Conservation (phyloP, 2,797 vertebrate species). For the Crossoptilon crossoptilon region DNA sequence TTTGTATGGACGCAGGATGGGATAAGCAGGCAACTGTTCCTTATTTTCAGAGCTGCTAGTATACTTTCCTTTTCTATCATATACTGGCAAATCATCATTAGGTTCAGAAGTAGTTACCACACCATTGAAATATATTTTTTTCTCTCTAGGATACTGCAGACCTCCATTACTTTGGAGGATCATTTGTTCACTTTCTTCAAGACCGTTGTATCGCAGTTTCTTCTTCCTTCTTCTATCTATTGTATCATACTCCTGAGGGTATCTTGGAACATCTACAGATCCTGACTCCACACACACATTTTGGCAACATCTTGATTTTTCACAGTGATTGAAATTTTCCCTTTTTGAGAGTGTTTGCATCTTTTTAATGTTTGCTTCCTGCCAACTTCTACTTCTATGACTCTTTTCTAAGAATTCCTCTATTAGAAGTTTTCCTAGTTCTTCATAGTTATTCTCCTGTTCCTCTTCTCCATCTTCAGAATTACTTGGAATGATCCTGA, state of each 20-base stretch:
- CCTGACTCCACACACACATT: slow-evolving; percentile 67
- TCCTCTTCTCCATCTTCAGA: slow-evolving; percentile 87
- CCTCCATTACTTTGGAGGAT: background rate
- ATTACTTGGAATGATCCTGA: slow-evolving; percentile 91
- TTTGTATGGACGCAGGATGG: slow-evolving; percentile 86
- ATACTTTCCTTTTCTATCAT: slow-evolving; percentile 22
- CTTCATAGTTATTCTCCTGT: slow-evolving; percentile 86
- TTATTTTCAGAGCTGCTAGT: slow-evolving; percentile 30
- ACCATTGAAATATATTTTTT: background rate
- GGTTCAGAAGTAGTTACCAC: background rate
- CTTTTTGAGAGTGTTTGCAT: slow-evolving; percentile 55
- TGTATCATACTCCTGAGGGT: slow-evolving; percentile 89
- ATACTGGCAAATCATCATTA: slow-evolving; percentile 13
- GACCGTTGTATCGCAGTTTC: slow-evolving; percentile 77
- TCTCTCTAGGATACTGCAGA: background rate
- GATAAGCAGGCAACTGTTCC: slow-evolving; percentile 67
- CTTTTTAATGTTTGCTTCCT: slow-evolving; percentile 75
- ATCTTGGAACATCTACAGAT: slow-evolving; percentile 76
- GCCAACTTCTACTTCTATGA: slow-evolving; percentile 87
- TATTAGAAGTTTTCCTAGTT: slow-evolving; percentile 80
- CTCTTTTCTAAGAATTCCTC: slow-evolving; percentile 87
- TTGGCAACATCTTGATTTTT: slow-evolving; percentile 54
- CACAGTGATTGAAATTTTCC: slow-evolving; percentile 7
- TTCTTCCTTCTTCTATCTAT: slow-evolving; percentile 89
- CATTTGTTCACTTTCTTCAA: slow-evolving; percentile 70